These are phyloP conservation scores for Labroides dimidiatus DNA, from an alignment of 2,797 vertebrate species.

Conservation along the genomic window DNA sequence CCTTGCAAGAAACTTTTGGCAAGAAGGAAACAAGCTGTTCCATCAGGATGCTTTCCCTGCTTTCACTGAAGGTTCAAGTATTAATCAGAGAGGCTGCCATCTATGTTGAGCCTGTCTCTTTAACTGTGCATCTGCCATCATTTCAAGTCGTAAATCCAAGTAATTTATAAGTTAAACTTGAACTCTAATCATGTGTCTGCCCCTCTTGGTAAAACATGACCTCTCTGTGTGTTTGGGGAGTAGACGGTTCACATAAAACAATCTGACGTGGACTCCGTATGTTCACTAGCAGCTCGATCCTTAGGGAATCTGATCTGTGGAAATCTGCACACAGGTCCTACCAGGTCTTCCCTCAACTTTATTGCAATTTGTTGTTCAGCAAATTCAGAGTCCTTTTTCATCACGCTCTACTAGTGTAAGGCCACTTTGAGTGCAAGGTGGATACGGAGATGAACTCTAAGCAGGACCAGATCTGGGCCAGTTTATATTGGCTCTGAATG, in stretches of 20 bases:
- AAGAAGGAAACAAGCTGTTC: no score
- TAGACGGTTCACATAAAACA: slow-evolving; percentile 69
- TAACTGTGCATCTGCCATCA: slow-evolving; percentile 3
- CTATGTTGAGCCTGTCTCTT: not conserved
- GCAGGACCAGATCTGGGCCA: slow-evolving; percentile 49
- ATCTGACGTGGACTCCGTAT: slow-evolving; percentile 34
- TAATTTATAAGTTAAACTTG: slow-evolving; percentile 35
- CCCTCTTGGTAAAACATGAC: slow-evolving; percentile 59
- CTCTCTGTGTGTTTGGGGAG: slow-evolving; percentile 23
- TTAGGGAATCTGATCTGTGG: slow-evolving; percentile 24
- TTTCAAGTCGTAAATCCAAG: slow-evolving; percentile 23
- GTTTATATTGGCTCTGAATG: slow-evolving; percentile 44
- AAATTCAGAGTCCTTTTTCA: not conserved
- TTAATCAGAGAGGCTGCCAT: not conserved
- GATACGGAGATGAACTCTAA: slow-evolving; percentile 43
- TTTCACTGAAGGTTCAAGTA: not conserved
- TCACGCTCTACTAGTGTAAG: slow-evolving; percentile 20
- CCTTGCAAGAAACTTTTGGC: no score
- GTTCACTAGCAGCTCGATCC: slow-evolving; percentile 38
- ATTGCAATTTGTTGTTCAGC: slow-evolving; percentile 2
- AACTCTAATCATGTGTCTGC: slow-evolving; percentile 45
- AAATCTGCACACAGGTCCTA: slow-evolving; percentile 27
- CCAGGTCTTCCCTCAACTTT: slow-evolving; percentile 15
- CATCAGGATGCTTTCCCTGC: no score
- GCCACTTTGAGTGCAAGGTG: slow-evolving; percentile 30